These are phyloP conservation scores for Melinaea marsaeus DNA, from an alignment of 2,888 invertebrate genomes.

Conservation along the genomic window DNA sequence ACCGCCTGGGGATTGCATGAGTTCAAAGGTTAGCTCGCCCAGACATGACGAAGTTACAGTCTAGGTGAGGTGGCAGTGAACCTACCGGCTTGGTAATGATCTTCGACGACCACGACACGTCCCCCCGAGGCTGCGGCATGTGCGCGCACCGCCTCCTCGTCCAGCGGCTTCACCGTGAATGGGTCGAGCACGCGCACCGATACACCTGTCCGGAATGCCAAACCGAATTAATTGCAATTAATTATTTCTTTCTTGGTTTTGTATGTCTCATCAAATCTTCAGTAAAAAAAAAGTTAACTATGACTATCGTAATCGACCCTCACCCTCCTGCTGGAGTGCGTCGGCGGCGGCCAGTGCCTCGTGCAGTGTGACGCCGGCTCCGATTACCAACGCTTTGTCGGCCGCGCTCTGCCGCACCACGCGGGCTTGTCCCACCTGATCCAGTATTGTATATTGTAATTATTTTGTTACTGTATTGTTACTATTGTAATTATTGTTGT, in stretches of 20 bases:
- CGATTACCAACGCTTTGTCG: slow-evolving; percentile 92
- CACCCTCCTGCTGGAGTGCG: slow-evolving; percentile 76
- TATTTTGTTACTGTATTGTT: background rate
- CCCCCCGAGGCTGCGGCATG: slow-evolving; percentile 90
- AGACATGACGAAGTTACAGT: background rate
- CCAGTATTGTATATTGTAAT: background rate
- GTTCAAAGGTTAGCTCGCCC: background rate
- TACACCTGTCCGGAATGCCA: slow-evolving; percentile 72
- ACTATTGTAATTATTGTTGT: background rate
- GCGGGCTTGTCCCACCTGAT: slow-evolving; percentile 85
- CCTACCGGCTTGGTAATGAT: slow-evolving; percentile 94
- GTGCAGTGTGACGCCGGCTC: slow-evolving; percentile 95
- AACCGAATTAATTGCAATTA: background rate
- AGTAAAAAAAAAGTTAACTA: too few species aligned
- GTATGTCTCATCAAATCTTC: too few species aligned
- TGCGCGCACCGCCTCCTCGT: slow-evolving; percentile 84
- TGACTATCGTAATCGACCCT: background rate
- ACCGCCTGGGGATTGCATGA: slow-evolving; percentile 81
- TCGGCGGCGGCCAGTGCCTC: slow-evolving; percentile 93
- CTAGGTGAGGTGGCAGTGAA: slow-evolving; percentile 12
- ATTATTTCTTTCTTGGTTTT: too few species aligned
- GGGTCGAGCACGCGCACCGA: slow-evolving; percentile 93
- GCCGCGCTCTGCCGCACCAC: slow-evolving; percentile 85
- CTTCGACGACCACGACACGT: slow-evolving; percentile 94
- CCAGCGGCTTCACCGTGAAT: slow-evolving; percentile 97